These are phyloP conservation scores for Australoheros scitulus DNA, from an alignment of 2,113 vertebrate species.

Conservation along the genomic window DNA sequence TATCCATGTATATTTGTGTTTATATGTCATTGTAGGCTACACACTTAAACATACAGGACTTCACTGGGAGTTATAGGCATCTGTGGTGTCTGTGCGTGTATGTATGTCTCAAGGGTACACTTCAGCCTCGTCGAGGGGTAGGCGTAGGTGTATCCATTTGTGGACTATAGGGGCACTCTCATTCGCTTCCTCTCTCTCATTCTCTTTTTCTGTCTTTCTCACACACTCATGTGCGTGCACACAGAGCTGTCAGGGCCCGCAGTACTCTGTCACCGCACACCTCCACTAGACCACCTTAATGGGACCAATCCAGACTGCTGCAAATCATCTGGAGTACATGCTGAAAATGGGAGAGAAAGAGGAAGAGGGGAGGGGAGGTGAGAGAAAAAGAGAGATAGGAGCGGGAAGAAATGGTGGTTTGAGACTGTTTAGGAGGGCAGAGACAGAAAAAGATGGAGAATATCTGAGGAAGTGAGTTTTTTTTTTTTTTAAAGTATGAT, in stretches of 20 bases:
- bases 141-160: constrained; percentile 43
- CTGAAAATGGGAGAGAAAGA: constrained; percentile 32
- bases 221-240: constrained; percentile 36
- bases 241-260: constrained; percentile 56
- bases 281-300: constrained; percentile 74
- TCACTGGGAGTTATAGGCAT: constrained; percentile 37
- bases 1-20: constrained; percentile 10
- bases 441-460: background rate
- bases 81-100: constrained; percentile 1
- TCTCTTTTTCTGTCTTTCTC: constrained; percentile 7
- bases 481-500: constrained; percentile 1
- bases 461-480: background rate
- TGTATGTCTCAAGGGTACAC: constrained; percentile 38
- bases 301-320: constrained; percentile 72
- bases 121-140: constrained; percentile 38
- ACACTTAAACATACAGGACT: constrained; percentile 36
- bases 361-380: background rate
- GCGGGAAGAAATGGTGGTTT: constrained; percentile 20
- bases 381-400: constrained; percentile 21
- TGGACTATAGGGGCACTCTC: constrained; percentile 18
- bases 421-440: constrained; percentile 14
- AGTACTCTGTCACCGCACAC: constrained; percentile 70
- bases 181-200: background rate
- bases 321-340: constrained; percentile 72
- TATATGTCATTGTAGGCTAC: constrained; percentile 32